A percentile compares a stretch with the other conserved stretches of the same genome.
These are phyloP conservation scores for Sanderia malayensis DNA, from an alignment of 30 jellyfish, hydroid and myxozoan species.

Conservation along the genomic window DNA sequence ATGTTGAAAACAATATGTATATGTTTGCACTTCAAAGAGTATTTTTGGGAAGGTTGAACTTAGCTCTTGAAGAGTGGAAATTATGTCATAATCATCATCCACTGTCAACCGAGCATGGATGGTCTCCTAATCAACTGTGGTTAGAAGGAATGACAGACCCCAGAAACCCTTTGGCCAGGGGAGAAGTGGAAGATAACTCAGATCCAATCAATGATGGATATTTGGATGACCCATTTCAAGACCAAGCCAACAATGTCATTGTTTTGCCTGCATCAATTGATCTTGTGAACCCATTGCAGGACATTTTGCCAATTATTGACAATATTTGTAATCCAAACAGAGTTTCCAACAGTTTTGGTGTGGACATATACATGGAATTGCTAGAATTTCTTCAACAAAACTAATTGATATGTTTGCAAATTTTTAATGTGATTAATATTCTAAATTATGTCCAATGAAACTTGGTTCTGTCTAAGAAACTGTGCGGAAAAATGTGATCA, in stretches of 20 bases:
- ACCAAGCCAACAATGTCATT: slow-evolving; percentile 8
- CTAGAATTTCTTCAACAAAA: slow-evolving; percentile 9
- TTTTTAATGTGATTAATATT: background rate
- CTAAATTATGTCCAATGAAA: background rate
- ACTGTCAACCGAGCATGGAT: no score
- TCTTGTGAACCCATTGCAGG: slow-evolving; percentile 4
- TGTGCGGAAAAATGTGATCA: background rate
- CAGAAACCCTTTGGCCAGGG: slow-evolving; percentile 14
- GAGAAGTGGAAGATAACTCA: slow-evolving; percentile 4
- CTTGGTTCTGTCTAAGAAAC: slow-evolving; percentile 3
- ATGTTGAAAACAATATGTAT: slow-evolving; percentile 10
- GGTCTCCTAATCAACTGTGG: slow-evolving; percentile 14
- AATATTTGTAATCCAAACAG: slow-evolving; percentile 7
- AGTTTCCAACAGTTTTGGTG: slow-evolving; percentile 11
- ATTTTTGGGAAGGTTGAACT: no score
- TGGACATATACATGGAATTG: slow-evolving; percentile 18
- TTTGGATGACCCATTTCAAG: slow-evolving; percentile 8
- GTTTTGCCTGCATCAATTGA: slow-evolving; percentile 16
- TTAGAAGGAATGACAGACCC: slow-evolving; percentile 30
- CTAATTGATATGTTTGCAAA: background rate
- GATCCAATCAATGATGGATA: background rate
- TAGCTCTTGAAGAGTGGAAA: no score
- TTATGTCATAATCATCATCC: no score
- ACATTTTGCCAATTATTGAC: slow-evolving; percentile 12
- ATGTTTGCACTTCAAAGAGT: slow-evolving; percentile 35